Percentiles rank a stretch among this genome's conserved stretches.
These are phyloP conservation scores for Coregonus clupeaformis DNA, from an alignment of 2,113 vertebrate genomes.

Conservation along the genomic window DNA sequence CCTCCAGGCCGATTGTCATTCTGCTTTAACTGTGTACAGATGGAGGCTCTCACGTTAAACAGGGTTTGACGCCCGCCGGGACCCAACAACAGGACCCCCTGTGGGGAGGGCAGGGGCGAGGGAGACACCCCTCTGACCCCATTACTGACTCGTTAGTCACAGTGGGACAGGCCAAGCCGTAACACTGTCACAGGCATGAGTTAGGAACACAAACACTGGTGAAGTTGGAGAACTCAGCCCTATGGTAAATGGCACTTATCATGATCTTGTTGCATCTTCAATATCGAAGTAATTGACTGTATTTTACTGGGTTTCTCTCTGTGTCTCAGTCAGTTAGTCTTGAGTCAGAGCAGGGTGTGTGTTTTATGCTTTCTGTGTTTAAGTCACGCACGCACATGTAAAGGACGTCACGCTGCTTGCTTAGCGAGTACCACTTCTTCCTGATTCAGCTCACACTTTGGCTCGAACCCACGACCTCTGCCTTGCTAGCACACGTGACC, in stretches of 20 bases:
- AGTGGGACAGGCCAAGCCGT: no score
- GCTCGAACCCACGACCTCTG: no score
- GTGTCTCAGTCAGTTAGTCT: neutral
- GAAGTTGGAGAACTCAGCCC: no score
- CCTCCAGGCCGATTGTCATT: constrained; percentile 14
- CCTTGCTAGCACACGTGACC: no score
- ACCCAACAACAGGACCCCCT: constrained; percentile 22
- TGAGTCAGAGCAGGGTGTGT: neutral
- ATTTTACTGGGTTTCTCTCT: neutral
- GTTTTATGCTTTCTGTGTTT: neutral
- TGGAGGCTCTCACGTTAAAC: constrained; percentile 26
- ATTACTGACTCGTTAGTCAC: constrained; percentile 14
- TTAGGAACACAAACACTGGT: neutral
- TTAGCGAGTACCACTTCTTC: no score
- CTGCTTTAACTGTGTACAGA: constrained; percentile 25
- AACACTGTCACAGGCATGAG: neutral
- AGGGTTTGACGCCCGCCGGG: constrained; percentile 21
- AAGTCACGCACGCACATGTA: constrained; percentile 3
- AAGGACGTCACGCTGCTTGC: no score
- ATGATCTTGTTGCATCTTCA: neutral
- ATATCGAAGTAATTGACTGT: neutral
- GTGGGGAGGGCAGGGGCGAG: constrained; percentile 3
- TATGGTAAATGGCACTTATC: neutral
- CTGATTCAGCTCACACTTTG: no score
- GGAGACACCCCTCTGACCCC: constrained; percentile 24